A percentile compares a stretch with the other conserved stretches of the same genome.
phyloP scores from a whole-genome alignment of 2,888 invertebrate genomes.

The Rugalucina vietnamica region DNA sequence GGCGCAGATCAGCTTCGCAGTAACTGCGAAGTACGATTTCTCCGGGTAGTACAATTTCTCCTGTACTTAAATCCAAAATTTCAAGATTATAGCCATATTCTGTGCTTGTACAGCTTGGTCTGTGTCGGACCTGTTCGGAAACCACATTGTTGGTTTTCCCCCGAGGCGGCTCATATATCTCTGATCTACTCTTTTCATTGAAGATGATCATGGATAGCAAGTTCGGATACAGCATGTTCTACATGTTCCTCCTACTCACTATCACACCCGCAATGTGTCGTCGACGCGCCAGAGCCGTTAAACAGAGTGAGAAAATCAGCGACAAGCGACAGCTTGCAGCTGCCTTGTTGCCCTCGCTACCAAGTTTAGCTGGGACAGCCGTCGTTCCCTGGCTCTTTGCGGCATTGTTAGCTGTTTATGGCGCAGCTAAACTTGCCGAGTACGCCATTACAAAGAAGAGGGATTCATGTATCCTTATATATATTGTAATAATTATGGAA shows the following conservation, averaged over 20 bases:
- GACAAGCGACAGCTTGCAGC: background rate
- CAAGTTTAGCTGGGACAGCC: background rate
- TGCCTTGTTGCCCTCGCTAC: background rate
- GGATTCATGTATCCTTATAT: background rate
- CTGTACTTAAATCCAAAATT: no score
- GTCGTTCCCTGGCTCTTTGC: background rate
- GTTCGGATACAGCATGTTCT: background rate
- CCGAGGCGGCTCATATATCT: no score
- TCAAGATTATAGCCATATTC: no score
- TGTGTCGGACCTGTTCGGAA: no score
- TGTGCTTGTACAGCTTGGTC: no score
- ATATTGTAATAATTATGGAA: no score
- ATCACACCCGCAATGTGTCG: constrained; percentile 1
- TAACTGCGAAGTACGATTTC: no score
- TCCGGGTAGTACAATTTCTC: no score
- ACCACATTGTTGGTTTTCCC: no score
- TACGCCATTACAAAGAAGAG: background rate
- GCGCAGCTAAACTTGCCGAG: background rate
- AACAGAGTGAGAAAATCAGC: background rate
- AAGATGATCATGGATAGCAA: background rate
- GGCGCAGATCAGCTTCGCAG: no score
- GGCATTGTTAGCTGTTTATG: background rate
- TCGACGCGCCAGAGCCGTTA: background rate
- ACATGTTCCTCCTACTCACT: background rate
- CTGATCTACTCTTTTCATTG: no score